phyloP scores from a whole-genome alignment of 2,113 vertebrate species.

The Dicentrarchus labrax region DNA sequence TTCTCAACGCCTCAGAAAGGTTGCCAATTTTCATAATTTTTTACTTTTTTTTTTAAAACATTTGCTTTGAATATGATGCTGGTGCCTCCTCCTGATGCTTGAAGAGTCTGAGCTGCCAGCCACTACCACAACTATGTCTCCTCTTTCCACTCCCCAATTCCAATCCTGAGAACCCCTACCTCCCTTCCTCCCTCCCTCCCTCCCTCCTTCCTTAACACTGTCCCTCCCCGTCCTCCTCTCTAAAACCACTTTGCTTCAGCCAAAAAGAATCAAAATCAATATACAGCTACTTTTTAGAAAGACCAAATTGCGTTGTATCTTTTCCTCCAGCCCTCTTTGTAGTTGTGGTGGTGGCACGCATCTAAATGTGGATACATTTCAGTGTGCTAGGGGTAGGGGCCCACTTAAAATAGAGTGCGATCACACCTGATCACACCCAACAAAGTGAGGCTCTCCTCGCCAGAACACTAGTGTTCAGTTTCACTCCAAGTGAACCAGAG shows the following conservation, averaged over 20 bases:
- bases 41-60: not conserved
- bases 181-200: not conserved
- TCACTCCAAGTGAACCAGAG: slow-evolving; percentile 21
- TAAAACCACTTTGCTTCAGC: slow-evolving; percentile 80
- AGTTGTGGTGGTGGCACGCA: slow-evolving; percentile 60
- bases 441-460: not conserved
- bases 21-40: not conserved
- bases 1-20: not conserved
- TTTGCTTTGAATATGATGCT: not conserved
- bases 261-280: slow-evolving; percentile 82
- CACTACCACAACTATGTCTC: slow-evolving; percentile 50
- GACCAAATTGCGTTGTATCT: slow-evolving; percentile 83
- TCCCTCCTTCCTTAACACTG: not conserved
- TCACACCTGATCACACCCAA: slow-evolving; percentile 6
- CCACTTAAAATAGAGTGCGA: not conserved
- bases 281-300: slow-evolving; percentile 86
- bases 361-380: not conserved
- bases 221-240: slow-evolving; percentile 42
- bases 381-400: not conserved
- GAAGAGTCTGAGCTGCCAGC: slow-evolving; percentile 36
- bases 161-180: not conserved
- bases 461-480: slow-evolving; percentile 4
- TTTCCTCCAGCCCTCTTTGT: slow-evolving; percentile 63
- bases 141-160: slow-evolving; percentile 7
- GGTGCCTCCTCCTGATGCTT: slow-evolving; percentile 22